Evolutionary conservation across 2,888 invertebrate species (phyloP), one percentile per base, ranked within the genome.

Genomic region (Nymphalis urticae): DNA sequence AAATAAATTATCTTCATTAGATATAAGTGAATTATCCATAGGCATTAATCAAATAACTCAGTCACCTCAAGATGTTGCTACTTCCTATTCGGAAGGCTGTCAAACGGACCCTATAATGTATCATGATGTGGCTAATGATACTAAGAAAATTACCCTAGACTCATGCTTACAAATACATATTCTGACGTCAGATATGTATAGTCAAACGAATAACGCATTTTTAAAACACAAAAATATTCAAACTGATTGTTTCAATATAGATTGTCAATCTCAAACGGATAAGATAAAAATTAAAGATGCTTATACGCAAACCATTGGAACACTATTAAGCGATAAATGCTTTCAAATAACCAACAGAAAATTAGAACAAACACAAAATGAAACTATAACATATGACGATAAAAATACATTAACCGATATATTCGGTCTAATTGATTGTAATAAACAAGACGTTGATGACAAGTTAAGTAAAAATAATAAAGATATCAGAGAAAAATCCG

Each of bases 31-130:
- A 62, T 81, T 90, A 68, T 81, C 85, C 1, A 85, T 93, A 51
- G 90, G 91, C 53, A 77, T 89, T 36, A 93, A 89, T 75, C 81
- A 86, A 83, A 73, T 75, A n/a, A 73, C 80, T 63, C 93, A 93
- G 75, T 82, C 86, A 42, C 92, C 92, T 16, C 87, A 90, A 80
- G 92, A 93, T 79, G 72, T 79, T 51, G 71, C 85, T 58, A 73
- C 78, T 66, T 82, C 78, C 71, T 92, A 85, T 78, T 90, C 89
- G 36, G 84, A 90, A 78, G 90, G 90, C 54, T 86, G 84, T 77
- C 93, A 93, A 81, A 93, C 93, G 24, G 89, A 93, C 73, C 75
- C 82, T 7, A 72, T 93, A 68, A 80, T 91, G 82, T 76, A 83
- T 58, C 84, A 88, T 63, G 93, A 93, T 75, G 82, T 84, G 48